Base-by-base conservation (phyloP, 2,888 invertebrate genomes). In the Icerya purchasi region DNA sequence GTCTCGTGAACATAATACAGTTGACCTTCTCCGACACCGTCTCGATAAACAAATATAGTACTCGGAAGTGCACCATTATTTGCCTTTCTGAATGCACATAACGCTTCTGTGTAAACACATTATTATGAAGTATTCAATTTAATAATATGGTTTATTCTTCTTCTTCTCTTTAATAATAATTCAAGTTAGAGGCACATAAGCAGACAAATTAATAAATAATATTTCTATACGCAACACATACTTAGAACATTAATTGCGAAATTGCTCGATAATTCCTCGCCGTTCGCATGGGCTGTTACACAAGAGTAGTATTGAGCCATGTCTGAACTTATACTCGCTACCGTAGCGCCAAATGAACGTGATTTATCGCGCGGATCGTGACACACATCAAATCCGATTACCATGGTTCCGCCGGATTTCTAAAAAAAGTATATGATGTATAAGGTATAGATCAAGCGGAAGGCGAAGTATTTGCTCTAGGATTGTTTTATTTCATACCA, bases 21-120 rank as follows among this genome's bases (percentile, higher is more conserved):
- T 67, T 92, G 84, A 0, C 93, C 91, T 68, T 94, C 92, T 2
- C 92, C 86, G 0, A 96, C 90, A 51, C 96, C 96, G 72, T 97
- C 96, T 61, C 96, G 79, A 73, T 82, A 94, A 49, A 97, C 79
- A 8, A 96, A 78, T 49, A 96, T 83, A 65, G 79, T 80, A 0
- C 82, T 80, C 0, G 96, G 96, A 62, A 83, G 78, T 0, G 60
- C 62, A 1, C 82, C 80, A 68, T 87, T 78, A 10, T 69, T 65
- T 70, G 68, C 55, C 2, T 75, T 71, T 1, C 74, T 70, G 68
- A 77, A 86, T 62, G 72, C 72, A 14, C 70, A 69, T 10, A 80
- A 71, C 0, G 78, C 77, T 61, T 75, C 73, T 66, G 68, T 18
- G n/a, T n/a, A n/a, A n/a, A n/a, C n/a, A n/a, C n/a, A n/a, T n/a